Base-by-base conservation (phyloP, 2,888 invertebrate genomes). In the Phlogophora meticulosa region DNA sequence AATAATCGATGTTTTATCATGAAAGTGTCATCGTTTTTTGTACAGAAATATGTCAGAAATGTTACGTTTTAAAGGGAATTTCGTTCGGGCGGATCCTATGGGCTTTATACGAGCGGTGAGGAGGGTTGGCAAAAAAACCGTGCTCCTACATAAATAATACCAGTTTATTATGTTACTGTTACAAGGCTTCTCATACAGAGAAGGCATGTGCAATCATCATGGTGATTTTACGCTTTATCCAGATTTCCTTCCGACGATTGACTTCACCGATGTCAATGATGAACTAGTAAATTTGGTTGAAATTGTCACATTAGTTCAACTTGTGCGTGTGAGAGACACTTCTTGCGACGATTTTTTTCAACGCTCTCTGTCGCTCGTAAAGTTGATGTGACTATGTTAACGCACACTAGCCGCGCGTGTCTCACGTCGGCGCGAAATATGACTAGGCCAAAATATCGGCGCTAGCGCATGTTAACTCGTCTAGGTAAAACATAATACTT, bases 1-100 rank as follows among this genome's bases (percentile, higher is more conserved):
- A 15, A 77, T 74, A 72, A 79, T 78, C 63, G 60, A 56, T 46
- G 55, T 59, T 71, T 56, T 59, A 71, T 52, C 43, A 63, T 42
- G 22, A 48, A 40, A 38, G 32, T 56, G 38, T 34, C 51, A 42
- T 52, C 43, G 7, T 49, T 65, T 67, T 68, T 63, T 68, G 32
- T 72, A 4, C 4, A 38, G 9, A 59, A 28, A 11, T 28, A 73
- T 67, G 17, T 34, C 10, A 43, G 57, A 43, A 42, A 73, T 65
- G 59, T 52, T 45, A 36, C 10, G 13, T 53, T 45, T 60, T 28
- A n/a, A 53, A 51, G 51, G 55, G 58, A 48, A 62, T 76, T 49
- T 51, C 36, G 53, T 58, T 38, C 9, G 15, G 10, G 22, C 10
- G 9, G 11, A 20, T 49, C 17, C 24, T 22, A 5, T 32, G 20